These are phyloP conservation scores for Lanistes nyassanus DNA, from an alignment of 1,140 invertebrate species.

Conservation along the genomic window DNA sequence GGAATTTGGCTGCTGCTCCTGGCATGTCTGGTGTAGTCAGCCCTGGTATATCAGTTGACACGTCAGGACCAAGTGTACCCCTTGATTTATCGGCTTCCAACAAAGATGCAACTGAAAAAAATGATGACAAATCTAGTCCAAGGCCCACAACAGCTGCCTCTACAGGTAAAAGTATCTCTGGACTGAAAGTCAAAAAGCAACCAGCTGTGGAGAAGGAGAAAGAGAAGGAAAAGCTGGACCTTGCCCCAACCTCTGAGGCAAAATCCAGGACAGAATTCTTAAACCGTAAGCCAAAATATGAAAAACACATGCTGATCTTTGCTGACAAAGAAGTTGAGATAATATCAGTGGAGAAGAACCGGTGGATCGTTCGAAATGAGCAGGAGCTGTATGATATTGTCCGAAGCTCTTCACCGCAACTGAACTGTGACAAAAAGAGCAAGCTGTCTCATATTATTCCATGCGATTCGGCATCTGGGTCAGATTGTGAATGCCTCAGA, in stretches of 20 bases:
- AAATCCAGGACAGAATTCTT: conserved; percentile 6
- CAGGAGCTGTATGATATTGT: conserved; percentile 49
- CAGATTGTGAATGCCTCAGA: conserved; percentile 20
- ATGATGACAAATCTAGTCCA: conserved; percentile 9
- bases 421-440: not conserved
- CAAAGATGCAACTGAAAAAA: conserved; percentile 36
- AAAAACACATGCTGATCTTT: conserved; percentile 57
- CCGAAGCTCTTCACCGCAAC: conserved; percentile 2
- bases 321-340: conserved; percentile 61
- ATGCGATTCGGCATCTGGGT: conserved; percentile 20
- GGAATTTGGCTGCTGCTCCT: conserved; percentile 42
- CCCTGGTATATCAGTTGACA: conserved; percentile 36
- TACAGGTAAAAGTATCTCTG: not conserved
- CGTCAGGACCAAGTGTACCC: conserved; percentile 41
- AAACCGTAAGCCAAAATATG: conserved; percentile 44
- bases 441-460: conserved; percentile 9
- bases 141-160: not conserved
- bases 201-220: conserved; percentile 15
- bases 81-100: conserved; percentile 51
- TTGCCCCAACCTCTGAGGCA: not conserved
- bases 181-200: conserved; percentile 7
- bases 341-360: conserved; percentile 58
- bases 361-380: conserved; percentile 62
- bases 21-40: conserved; percentile 24
- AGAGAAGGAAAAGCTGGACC: conserved; percentile 3